Conservation (phyloP, 2,113 vertebrate genomes). For the Ranitomeya variabilis region DNA sequence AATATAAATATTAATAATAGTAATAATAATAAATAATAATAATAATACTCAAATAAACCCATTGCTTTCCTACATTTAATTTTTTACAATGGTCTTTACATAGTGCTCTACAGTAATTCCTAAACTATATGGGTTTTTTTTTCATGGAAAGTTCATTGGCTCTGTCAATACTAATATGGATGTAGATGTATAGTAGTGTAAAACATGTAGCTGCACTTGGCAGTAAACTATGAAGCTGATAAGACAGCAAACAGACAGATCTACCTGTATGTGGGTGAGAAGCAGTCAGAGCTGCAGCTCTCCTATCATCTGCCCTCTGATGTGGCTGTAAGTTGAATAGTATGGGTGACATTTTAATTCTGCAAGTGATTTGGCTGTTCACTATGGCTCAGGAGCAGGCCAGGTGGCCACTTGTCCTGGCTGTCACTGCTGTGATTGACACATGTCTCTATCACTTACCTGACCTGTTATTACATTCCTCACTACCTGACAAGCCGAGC, state of each 20-base stretch:
- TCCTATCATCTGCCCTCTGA: constrained; percentile 42
- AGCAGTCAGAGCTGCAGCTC: neutral
- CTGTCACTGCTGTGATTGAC: constrained; percentile 60
- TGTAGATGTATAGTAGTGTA: neutral
- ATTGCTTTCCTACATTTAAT: no score
- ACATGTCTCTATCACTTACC: constrained; percentile 56
- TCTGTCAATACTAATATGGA: neutral
- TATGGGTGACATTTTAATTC: constrained; percentile 56
- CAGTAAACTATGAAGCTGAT: neutral
- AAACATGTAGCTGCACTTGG: neutral
- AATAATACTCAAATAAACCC: no score
- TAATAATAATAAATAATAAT: no score
- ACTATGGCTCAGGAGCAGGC: neutral
- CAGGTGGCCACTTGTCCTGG: constrained; percentile 52
- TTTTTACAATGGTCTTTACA: neutral
- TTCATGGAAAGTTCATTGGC: neutral
- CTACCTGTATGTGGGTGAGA: constrained; percentile 3
- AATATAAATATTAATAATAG: no score
- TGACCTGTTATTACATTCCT: constrained; percentile 24
- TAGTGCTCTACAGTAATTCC: neutral
- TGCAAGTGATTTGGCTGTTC: constrained; percentile 41
- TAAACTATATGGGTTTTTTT: neutral
- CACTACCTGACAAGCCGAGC: constrained; percentile 33
- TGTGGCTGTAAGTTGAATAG: constrained; percentile 53
- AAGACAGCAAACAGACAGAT: neutral